Evolutionary conservation across 2,888 invertebrate species (phyloP), one percentile per base, ranked within the genome.

Genomic region (Horisme vitalbata): DNA sequence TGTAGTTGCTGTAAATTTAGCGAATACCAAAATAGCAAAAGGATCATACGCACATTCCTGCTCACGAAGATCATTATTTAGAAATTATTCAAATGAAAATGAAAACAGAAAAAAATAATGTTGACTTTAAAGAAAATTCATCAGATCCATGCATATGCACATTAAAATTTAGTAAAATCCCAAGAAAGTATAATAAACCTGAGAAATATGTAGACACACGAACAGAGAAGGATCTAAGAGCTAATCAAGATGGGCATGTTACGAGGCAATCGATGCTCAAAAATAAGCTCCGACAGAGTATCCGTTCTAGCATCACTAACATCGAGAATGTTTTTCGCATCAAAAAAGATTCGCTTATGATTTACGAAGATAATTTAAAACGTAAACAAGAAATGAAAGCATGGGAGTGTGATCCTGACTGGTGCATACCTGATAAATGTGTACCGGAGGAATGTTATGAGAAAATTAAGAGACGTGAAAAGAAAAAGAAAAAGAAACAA

Each of bases 101-200:
- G 12, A 4, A 55, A 30, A 57, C 39, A 50, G 41, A 45, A 3
- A 37, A 59, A 4, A 53, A 54, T 15, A 26, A 35, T n/a, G 18
- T 18, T 18, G 18, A 6, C 4, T 59, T 63, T 18, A 59, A 61
- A 45, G 44, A 62, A 4, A 57, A 63, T 38, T 55, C 45, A 32
- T 79, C 79, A 2, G 72, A 71, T 20, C 71, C 78, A 4, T 75
- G 74, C 45, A 56, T 63, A 6, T 72, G 72, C 45, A 63, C 67
- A 9, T 51, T 59, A 34, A 54, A 65, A 44, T 55, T 67, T 27
- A 63, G 55, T 10, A 31, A 18, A 11, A 28, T 9, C 5, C 35
- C 37, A 39, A 50, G 43, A 33, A 51, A 37, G 21, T n/a, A 13
- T 35, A 18, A 18, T 2, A 18, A 18, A 18, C 18, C 18, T 18